phyloP scores from a whole-genome alignment of 2,888 invertebrate genomes.

The Ptychoptera contaminata region DNA sequence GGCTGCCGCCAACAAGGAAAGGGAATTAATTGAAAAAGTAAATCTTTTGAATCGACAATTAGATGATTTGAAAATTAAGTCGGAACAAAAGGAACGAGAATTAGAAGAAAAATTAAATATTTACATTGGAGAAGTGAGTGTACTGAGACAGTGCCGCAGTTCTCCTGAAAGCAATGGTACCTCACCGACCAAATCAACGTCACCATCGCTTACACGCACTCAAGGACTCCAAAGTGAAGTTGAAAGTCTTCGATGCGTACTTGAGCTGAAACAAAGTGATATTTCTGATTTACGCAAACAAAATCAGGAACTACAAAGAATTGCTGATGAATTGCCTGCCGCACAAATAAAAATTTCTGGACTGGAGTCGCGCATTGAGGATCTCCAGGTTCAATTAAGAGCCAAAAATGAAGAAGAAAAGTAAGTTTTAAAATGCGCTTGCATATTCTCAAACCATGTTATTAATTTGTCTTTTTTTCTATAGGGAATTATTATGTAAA shows the following conservation, averaged over 20 bases:
- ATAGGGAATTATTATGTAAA: conserved; percentile 47
- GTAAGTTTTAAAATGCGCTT: conserved; percentile 27
- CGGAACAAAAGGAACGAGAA: conserved; percentile 23
- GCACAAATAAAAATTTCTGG: conserved; percentile 59
- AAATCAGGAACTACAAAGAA: conserved; percentile 50
- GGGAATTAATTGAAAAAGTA: conserved; percentile 22
- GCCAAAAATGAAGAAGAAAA: conserved; percentile 57
- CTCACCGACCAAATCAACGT: conserved; percentile 2
- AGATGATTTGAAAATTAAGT: conserved; percentile 18
- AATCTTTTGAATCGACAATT: conserved; percentile 22
- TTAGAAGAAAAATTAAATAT: conserved; percentile 25
- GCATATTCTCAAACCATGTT: not conserved
- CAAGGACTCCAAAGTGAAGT: conserved; percentile 51
- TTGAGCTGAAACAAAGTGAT: conserved; percentile 78
- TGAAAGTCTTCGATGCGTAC: conserved; percentile 69
- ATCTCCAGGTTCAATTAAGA: conserved; percentile 59
- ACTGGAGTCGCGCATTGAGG: conserved; percentile 71
- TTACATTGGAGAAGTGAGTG: conserved; percentile 25
- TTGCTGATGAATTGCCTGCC: conserved; percentile 56
- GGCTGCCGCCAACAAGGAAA: conserved; percentile 19
- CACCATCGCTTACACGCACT: conserved; percentile 11
- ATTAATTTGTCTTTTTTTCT: conserved; percentile 10
- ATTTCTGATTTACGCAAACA: conserved; percentile 59
- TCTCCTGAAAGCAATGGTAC: conserved; percentile 7
- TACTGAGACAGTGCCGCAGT: conserved; percentile 13